Percentiles rank a stretch among this genome's conserved stretches.
These are phyloP conservation scores for Disparrhopalites patrizii DNA, from an alignment of 2,888 invertebrate genomes.

Conservation along the genomic window DNA sequence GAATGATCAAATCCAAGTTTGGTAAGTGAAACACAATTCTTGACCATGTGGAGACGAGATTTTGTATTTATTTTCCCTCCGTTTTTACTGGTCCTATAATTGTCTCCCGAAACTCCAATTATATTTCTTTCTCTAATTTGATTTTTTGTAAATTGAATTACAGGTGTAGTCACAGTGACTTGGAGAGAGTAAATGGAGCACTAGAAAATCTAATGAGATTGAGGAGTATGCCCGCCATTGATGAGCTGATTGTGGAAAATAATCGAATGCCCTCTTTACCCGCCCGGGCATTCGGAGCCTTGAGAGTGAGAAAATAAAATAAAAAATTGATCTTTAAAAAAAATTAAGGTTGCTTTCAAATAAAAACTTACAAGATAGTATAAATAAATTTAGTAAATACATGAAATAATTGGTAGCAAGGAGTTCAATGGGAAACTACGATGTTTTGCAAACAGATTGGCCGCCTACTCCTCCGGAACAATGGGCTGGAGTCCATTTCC, in stretches of 20 bases:
- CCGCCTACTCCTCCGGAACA: slow-evolving; percentile 76
- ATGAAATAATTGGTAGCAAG: neutral
- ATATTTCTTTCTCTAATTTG: neutral
- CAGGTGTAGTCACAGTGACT: slow-evolving; percentile 89
- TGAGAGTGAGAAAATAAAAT: slow-evolving; percentile 59
- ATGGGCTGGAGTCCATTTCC: slow-evolving; percentile 74
- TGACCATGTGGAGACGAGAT: neutral
- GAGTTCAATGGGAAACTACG: neutral
- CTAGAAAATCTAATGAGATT: slow-evolving; percentile 48
- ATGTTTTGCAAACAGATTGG: slow-evolving; percentile 38
- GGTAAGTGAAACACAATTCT: slow-evolving; percentile 60
- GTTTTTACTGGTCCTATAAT: too few relatives aligned
- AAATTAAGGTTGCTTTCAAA: slow-evolving; percentile 5
- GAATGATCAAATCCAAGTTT: slow-evolving; percentile 76
- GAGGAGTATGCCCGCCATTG: slow-evolving; percentile 57
- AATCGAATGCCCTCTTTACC: slow-evolving; percentile 81
- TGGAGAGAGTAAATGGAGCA: slow-evolving; percentile 52
- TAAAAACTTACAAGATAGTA: neutral
- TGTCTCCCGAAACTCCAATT: neutral
- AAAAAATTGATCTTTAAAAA: too few relatives aligned
- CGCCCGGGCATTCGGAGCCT: slow-evolving; percentile 68
- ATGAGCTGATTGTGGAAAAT: slow-evolving; percentile 81
- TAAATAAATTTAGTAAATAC: neutral
- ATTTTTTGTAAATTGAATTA: too few relatives aligned
- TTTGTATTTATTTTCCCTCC: too few relatives aligned